A percentile compares a stretch with the other conserved stretches of the same genome.
phyloP scores from a whole-genome alignment of 2,888 invertebrate genomes.

The Sarcophaga carnaria region DNA sequence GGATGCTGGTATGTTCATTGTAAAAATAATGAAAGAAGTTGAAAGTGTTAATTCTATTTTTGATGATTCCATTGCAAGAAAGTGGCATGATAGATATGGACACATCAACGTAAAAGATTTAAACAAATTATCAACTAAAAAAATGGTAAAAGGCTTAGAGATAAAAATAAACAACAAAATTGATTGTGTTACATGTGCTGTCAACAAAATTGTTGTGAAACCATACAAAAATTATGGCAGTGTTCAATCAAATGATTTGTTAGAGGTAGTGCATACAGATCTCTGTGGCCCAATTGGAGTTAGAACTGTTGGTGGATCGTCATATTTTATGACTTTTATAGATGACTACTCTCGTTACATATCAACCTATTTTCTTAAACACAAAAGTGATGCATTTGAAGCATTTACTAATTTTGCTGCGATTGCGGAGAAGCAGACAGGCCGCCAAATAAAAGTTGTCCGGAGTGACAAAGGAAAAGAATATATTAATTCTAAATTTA shows the following conservation, averaged over 20 bases:
- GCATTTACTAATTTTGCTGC: constrained; percentile 9
- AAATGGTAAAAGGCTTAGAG: constrained; percentile 40
- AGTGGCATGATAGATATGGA: constrained; percentile 42
- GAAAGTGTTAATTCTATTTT: constrained; percentile 17
- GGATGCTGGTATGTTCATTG: constrained; percentile 25
- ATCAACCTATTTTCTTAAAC: neutral
- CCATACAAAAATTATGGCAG: constrained; percentile 29
- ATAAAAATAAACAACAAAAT: neutral
- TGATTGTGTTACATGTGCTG: neutral
- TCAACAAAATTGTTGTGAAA: constrained; percentile 44
- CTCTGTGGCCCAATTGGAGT: constrained; percentile 36
- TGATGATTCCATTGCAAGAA: constrained; percentile 1
- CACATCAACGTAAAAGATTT: constrained; percentile 26
- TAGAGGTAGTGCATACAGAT: constrained; percentile 37
- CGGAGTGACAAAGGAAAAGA: constrained; percentile 4
- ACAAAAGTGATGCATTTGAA: constrained; percentile 10
- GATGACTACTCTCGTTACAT: constrained; percentile 38
- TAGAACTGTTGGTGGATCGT: constrained; percentile 17
- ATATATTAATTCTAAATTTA: constrained; percentile 9
- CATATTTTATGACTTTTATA: constrained; percentile 43
- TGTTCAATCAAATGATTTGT: constrained; percentile 18
- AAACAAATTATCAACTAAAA: constrained; percentile 20
- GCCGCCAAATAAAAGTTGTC: constrained; percentile 4
- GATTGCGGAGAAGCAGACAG: constrained; percentile 7
- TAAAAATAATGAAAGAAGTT: neutral